Evolutionary conservation across 2,888 invertebrate species (phyloP).

Genomic region (Zygaena filipendulae): DNA sequence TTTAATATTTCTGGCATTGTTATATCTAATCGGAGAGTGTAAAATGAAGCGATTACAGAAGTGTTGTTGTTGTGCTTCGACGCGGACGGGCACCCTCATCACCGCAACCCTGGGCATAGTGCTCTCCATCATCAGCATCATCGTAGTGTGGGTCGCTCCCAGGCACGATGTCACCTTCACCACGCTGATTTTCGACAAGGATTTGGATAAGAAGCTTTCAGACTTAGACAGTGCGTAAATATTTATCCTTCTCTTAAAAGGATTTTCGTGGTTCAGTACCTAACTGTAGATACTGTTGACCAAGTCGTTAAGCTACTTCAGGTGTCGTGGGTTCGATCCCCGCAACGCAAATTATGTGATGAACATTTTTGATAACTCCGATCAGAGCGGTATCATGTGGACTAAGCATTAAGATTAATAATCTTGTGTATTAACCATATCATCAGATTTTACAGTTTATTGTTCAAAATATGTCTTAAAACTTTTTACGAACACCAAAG

Average conservation of each 20-base stretch:
- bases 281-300: too few relatives aligned
- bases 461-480: too few relatives aligned
- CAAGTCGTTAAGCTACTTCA: too few relatives aligned
- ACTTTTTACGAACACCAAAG: too few relatives aligned
- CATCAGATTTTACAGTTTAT: too few relatives aligned
- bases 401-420: too few relatives aligned
- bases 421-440: too few relatives aligned
- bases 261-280: too few relatives aligned
- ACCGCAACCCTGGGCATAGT: constrained; percentile 79
- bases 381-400: too few relatives aligned
- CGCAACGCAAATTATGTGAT: too few relatives aligned
- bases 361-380: too few relatives aligned
- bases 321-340: too few relatives aligned
- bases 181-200: constrained; percentile 80
- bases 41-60: constrained; percentile 67
- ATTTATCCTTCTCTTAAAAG: constrained; percentile 1
- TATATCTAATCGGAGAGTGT: constrained; percentile 6
- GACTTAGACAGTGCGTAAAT: constrained; percentile 69
- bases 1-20: neutral
- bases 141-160: constrained; percentile 71
- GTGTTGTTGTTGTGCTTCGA: constrained; percentile 78
- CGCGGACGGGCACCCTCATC: constrained; percentile 79
- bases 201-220: constrained; percentile 61
- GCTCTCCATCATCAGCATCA: constrained; percentile 75
- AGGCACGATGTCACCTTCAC: constrained; percentile 74